These are phyloP conservation scores for Oreonectes daqikongensis DNA, from an alignment of 2,797 vertebrate species.

Conservation along the genomic window DNA sequence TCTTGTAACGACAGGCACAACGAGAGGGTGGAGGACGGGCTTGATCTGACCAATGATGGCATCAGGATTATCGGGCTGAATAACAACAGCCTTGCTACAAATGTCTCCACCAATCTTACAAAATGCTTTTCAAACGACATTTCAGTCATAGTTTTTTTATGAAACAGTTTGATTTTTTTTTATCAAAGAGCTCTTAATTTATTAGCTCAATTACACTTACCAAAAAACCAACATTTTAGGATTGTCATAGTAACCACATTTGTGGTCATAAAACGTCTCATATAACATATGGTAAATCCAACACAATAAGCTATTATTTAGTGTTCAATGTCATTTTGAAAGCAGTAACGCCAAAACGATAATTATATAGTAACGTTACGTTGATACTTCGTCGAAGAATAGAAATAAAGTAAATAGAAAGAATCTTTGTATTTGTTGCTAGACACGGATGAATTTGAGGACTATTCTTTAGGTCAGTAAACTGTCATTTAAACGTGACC, in stretches of 20 bases:
- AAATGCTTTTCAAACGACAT: no score
- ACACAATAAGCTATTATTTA: not conserved
- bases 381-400: no score
- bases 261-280: not conserved
- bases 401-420: no score
- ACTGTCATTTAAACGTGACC: not conserved
- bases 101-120: no score
- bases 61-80: constrained; percentile 29
- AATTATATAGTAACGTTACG: no score
- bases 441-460: not conserved
- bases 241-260: not conserved
- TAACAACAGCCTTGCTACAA: not conserved
- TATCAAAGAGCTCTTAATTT: not conserved
- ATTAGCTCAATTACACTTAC: not conserved
- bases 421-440: not conserved
- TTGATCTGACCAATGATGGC: constrained; percentile 40
- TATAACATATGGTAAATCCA: not conserved
- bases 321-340: not conserved
- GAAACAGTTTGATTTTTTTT: not conserved
- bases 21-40: constrained; percentile 31
- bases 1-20: not conserved
- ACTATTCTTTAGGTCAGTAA: not conserved
- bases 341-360: not conserved
- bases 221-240: no score
- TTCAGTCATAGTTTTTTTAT: not conserved